Conservation (phyloP, 2,113 vertebrate species). For the Abramis brama region DNA sequence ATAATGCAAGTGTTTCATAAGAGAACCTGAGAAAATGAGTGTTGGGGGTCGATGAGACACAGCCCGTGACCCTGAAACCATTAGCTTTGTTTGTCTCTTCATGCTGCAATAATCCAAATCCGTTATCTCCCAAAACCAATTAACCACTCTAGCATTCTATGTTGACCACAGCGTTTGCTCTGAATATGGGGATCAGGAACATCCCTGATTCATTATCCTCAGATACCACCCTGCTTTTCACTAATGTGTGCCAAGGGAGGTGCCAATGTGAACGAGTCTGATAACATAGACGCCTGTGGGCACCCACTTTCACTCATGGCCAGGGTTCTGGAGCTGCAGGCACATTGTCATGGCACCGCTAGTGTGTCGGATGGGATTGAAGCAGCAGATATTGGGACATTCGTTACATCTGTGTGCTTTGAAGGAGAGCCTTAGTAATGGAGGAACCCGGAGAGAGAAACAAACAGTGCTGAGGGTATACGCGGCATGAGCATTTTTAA, state of each 20-base stretch:
- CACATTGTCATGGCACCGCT: conserved; percentile 56
- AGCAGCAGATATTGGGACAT: conserved; percentile 38
- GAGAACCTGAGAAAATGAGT: not conserved
- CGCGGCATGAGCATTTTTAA: not conserved
- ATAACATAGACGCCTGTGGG: conserved; percentile 71
- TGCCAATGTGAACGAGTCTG: conserved; percentile 75
- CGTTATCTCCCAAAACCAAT: conserved; percentile 81
- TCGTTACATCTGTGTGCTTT: conserved; percentile 47
- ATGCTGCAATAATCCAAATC: conserved; percentile 72
- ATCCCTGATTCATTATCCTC: conserved; percentile 71
- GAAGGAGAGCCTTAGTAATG: not conserved
- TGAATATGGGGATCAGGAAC: conserved; percentile 64
- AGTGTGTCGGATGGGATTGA: conserved; percentile 56
- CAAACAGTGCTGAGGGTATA: not conserved
- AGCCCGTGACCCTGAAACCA: conserved; percentile 68
- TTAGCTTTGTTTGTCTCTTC: conserved; percentile 67
- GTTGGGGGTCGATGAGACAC: conserved; percentile 42
- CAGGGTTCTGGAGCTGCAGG: conserved; percentile 40
- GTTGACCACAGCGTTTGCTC: conserved; percentile 78
- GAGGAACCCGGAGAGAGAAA: conserved; percentile 23
- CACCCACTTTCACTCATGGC: conserved; percentile 47
- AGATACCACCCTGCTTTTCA: conserved; percentile 62
- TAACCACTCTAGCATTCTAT: conserved; percentile 76
- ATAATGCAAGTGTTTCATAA: not conserved
- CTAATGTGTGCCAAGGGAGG: conserved; percentile 57